phyloP scores from a whole-genome alignment of 2,113 vertebrate genomes.

The Xenopus borealis region DNA sequence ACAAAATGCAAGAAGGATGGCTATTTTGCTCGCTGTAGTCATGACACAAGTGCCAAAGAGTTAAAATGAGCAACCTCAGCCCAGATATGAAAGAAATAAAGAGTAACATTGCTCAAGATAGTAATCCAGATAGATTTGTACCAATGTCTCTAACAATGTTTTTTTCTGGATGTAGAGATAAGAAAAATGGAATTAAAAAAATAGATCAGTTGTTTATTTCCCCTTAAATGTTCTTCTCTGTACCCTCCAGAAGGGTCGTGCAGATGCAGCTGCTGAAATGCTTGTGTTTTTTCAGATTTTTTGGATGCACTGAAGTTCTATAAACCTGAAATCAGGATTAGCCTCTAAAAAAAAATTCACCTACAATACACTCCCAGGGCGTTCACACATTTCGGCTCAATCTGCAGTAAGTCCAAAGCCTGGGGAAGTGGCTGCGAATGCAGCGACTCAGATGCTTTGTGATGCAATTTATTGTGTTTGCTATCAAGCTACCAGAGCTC shows the following conservation, averaged over 20 bases:
- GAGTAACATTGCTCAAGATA: too few relatives aligned
- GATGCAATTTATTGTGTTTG: constrained; percentile 6
- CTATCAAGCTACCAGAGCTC: background rate
- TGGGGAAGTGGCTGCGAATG: too few relatives aligned
- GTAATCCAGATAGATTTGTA: too few relatives aligned
- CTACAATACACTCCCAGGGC: background rate
- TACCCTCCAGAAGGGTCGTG: background rate
- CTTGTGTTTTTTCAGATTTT: constrained; percentile 1
- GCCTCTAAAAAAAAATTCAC: constrained; percentile 1
- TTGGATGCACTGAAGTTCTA: background rate
- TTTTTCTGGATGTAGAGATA: too few relatives aligned
- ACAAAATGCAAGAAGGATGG: background rate
- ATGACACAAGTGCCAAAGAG: background rate
- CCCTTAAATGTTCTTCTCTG: constrained; percentile 1
- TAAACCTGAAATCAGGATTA: background rate
- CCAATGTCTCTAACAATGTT: too few relatives aligned
- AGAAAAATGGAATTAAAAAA: background rate
- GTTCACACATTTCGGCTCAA: background rate
- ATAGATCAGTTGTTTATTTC: background rate
- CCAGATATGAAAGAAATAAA: background rate
- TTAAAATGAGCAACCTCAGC: background rate
- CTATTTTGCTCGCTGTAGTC: background rate
- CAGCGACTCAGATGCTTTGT: too few relatives aligned
- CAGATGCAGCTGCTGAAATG: background rate
- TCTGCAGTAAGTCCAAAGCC: background rate